Percentiles rank a stretch among this genome's conserved stretches.
These are phyloP conservation scores for Platyscapa corneri DNA, from an alignment of 1,140 invertebrate species.

Conservation along the genomic window DNA sequence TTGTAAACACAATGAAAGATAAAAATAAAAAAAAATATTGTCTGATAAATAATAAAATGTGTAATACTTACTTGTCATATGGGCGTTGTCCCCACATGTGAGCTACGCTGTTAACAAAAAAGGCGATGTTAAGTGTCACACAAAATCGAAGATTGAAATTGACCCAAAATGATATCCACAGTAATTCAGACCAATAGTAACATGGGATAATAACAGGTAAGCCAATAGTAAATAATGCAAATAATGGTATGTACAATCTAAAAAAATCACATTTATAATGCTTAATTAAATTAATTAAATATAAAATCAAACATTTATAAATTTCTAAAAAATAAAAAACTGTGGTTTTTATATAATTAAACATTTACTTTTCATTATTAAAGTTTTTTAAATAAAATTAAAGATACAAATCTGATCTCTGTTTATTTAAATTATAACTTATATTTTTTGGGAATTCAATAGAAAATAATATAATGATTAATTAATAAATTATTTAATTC, in stretches of 20 bases:
- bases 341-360: no score
- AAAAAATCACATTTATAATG: background rate
- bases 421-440: no score
- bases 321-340: no score
- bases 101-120: conserved; percentile 91
- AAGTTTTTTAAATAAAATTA: no score
- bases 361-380: no score
- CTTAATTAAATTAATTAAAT: background rate
- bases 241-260: conserved; percentile 83
- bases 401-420: no score
- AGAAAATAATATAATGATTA: no score
- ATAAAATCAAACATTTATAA: background rate
- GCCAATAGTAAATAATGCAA: conserved; percentile 84
- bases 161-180: conserved; percentile 77
- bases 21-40: background rate
- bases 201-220: conserved; percentile 83
- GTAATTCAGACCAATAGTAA: conserved; percentile 82
- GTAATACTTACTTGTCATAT: conserved; percentile 74
- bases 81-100: conserved; percentile 84
- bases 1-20: background rate
- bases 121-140: conserved; percentile 84
- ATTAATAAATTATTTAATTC: no score
- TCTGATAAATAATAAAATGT: background rate
- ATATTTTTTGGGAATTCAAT: no score
- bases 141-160: conserved; percentile 76